Base-by-base conservation (phyloP, 1,140 invertebrate species). In the Bombus confusus region DNA sequence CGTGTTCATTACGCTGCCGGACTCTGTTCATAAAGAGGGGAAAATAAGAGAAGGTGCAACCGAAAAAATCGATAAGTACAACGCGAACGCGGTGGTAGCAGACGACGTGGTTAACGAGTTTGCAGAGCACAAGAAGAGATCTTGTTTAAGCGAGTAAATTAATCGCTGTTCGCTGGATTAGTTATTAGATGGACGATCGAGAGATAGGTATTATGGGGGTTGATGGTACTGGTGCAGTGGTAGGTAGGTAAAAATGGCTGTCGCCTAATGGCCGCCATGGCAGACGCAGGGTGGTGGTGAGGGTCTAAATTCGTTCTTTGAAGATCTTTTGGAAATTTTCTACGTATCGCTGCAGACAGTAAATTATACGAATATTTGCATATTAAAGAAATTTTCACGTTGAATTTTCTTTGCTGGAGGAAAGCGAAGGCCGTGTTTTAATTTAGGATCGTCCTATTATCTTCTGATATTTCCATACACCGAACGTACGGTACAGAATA, bases 1-100 rank as follows among this genome's bases (percentile, higher is more conserved):
- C 88, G 84, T 87, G 91, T 91, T 91, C 86, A 91, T 91, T 91
- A 91, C 88, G 87, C 78, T 87, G 79, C 84, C 83, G 85, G 83
- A 34, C 22, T n/a, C 37, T 28, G 52, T 73, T 47, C 71, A 74
- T 71, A 72, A 69, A 80, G 43, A 68, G 28, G 41, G 68, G 28
- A 43, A 68, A 43, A 66, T 83, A 80, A 43, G 22, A 18, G 41
- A 34, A 66, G 28, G 41, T 43, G 31, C n/a, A 31, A 66, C 15
- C 13, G 13, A 15, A 52, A 57, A 66, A 18, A 57, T n/a, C 39
- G n/a, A 71, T 71, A 37, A 8, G 6, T 41, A 22, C 34, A 47
- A 28, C 57, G 28, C 8, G 34, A n/a, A 28, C 3, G 31, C 4
- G 31, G 18, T 72, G 12, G 13, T 18, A 22, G 73, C 31, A 22